A percentile compares a stretch with the other conserved stretches of the same genome.
Evolutionary conservation across 2,113 vertebrate species (phyloP).

Genomic region (Tonatia bakeri): DNA sequence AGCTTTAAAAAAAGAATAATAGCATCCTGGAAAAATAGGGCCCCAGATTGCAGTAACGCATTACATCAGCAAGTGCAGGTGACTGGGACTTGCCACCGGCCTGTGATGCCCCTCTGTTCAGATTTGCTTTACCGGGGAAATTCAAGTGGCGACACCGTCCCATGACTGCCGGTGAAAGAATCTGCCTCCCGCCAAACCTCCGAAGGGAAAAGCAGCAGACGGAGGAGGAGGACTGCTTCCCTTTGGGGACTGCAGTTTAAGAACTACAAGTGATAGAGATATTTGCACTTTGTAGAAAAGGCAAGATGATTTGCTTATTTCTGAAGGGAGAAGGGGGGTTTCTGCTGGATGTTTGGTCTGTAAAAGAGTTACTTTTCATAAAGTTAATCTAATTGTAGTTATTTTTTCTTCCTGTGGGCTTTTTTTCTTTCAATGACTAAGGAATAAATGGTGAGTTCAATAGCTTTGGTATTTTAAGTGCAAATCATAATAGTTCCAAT

Average conservation of each 20-base stretch:
- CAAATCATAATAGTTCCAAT: slow-evolving; percentile 63
- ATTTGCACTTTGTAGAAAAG: slow-evolving; percentile 62
- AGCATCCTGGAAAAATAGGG: slow-evolving; percentile 20
- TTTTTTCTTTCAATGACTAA: slow-evolving; percentile 53
- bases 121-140: neutral
- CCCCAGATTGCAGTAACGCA: neutral
- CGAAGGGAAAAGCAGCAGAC: neutral
- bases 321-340: slow-evolving; percentile 28
- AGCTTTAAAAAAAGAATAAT: slow-evolving; percentile 38
- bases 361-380: slow-evolving; percentile 58
- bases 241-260: neutral
- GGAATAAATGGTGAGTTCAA: slow-evolving; percentile 57
- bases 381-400: slow-evolving; percentile 58
- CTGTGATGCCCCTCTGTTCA: neutral
- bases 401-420: slow-evolving; percentile 39
- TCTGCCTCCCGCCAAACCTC: neutral
- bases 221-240: neutral
- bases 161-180: neutral
- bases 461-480: slow-evolving; percentile 56
- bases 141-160: neutral
- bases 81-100: neutral
- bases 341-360: slow-evolving; percentile 47
- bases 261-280: neutral
- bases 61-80: neutral
- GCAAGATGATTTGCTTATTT: slow-evolving; percentile 53